These are phyloP conservation scores for Sphenodon punctatus DNA, from an alignment of 2,797 vertebrate genomes.

Conservation along the genomic window DNA sequence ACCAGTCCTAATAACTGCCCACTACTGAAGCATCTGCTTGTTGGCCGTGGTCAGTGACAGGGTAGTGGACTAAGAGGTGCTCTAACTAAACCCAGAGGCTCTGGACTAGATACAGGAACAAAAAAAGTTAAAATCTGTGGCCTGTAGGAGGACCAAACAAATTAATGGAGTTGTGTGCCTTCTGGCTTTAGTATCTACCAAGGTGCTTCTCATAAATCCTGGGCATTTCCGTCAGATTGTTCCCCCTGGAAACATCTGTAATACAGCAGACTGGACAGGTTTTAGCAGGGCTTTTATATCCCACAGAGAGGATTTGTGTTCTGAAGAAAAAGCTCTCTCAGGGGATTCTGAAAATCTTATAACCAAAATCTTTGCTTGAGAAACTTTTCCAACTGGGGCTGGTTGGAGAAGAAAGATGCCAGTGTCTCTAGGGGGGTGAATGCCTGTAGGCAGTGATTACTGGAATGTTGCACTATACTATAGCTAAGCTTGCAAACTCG, in stretches of 20 bases:
- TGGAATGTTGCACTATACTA: background rate
- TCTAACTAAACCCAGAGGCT: background rate
- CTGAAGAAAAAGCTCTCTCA: background rate
- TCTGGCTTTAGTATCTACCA: background rate
- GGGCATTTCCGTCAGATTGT: background rate
- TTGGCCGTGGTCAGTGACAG: background rate
- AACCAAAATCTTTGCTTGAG: background rate
- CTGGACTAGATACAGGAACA: background rate
- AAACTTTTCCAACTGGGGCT: background rate
- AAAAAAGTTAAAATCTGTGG: background rate
- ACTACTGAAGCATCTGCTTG: background rate
- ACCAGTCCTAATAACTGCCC: too few species aligned
- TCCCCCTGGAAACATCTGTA: background rate
- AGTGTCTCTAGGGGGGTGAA: background rate
- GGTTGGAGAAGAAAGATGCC: background rate
- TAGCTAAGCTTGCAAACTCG: background rate
- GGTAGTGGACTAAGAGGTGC: background rate
- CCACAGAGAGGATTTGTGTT: background rate
- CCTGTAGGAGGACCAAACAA: background rate
- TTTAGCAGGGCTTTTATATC: background rate
- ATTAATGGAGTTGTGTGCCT: too few species aligned
- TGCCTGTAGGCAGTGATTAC: background rate
- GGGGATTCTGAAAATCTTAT: background rate
- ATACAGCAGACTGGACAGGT: background rate
- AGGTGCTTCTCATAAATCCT: background rate